Evolutionary conservation across 1,140 invertebrate species (phyloP).

Genomic region (Ips typographus): DNA sequence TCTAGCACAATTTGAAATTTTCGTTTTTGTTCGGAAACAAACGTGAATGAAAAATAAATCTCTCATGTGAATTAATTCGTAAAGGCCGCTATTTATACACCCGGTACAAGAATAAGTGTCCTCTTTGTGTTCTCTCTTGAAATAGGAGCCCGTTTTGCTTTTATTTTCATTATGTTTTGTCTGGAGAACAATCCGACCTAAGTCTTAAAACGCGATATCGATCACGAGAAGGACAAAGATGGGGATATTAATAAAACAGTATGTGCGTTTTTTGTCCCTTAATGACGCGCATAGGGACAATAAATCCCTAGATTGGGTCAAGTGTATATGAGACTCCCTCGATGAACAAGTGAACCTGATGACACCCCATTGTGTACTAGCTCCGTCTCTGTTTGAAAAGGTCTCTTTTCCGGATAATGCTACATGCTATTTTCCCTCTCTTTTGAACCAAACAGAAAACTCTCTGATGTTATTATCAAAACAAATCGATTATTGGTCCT

Average conservation of each 20-base stretch:
- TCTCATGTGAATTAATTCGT: conserved; percentile 39
- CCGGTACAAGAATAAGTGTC: conserved; percentile 39
- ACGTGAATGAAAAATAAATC: conserved; percentile 38
- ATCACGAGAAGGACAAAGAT: no score
- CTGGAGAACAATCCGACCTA: conserved; percentile 33
- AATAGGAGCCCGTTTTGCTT: conserved; percentile 36
- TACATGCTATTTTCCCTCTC: background rate
- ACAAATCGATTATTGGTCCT: conserved; percentile 15
- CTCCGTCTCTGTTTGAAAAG: background rate
- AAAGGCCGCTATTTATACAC: conserved; percentile 37
- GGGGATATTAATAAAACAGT: no score
- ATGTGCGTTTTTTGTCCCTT: conserved; percentile 13
- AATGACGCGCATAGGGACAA: conserved; percentile 37
- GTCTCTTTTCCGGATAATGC: no score
- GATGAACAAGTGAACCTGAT: conserved; percentile 48
- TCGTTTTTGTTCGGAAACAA: no score
- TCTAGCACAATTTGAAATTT: no score
- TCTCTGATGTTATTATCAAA: conserved; percentile 17
- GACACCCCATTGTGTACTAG: conserved; percentile 47
- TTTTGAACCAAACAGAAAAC: conserved; percentile 18
- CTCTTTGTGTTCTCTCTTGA: conserved; percentile 34
- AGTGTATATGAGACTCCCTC: conserved; percentile 47
- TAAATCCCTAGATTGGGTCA: conserved; percentile 45
- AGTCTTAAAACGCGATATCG: no score
- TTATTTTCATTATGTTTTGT: conserved; percentile 40